A percentile compares a stretch with the other conserved stretches of the same genome.
These are phyloP conservation scores for Labeo rohita DNA, from an alignment of 2,113 vertebrate genomes.

Conservation along the genomic window DNA sequence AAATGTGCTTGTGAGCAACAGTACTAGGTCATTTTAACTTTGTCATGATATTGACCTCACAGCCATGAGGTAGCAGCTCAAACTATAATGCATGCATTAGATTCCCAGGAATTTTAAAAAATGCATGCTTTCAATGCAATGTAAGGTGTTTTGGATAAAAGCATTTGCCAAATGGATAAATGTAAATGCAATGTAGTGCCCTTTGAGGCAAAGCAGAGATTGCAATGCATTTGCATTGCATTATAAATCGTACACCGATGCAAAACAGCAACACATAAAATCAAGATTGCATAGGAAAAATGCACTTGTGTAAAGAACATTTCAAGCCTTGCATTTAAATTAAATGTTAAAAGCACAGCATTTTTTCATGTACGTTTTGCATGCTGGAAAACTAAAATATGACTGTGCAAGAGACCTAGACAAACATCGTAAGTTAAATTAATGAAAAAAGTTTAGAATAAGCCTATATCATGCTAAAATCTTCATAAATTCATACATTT, in stretches of 20 bases:
- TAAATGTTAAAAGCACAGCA: no score
- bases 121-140: neutral
- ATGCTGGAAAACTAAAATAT: neutral
- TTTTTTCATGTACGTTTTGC: neutral
- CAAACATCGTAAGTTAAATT: no score
- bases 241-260: neutral
- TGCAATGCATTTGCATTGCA: neutral
- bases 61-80: neutral
- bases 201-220: neutral
- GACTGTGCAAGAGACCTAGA: neutral
- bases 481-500: no score
- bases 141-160: neutral
- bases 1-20: no score
- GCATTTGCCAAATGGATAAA: neutral
- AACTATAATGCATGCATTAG: no score
- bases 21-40: no score
- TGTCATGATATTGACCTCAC: neutral
- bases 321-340: neutral
- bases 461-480: no score
- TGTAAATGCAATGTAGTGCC: neutral
- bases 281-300: neutral
- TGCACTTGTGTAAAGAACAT: neutral
- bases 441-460: no score
- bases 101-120: no score
- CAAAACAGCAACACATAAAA: neutral